Evolutionary conservation across 2,113 vertebrate genomes (phyloP).

Genomic region (Andinoacara biseriatus): DNA sequence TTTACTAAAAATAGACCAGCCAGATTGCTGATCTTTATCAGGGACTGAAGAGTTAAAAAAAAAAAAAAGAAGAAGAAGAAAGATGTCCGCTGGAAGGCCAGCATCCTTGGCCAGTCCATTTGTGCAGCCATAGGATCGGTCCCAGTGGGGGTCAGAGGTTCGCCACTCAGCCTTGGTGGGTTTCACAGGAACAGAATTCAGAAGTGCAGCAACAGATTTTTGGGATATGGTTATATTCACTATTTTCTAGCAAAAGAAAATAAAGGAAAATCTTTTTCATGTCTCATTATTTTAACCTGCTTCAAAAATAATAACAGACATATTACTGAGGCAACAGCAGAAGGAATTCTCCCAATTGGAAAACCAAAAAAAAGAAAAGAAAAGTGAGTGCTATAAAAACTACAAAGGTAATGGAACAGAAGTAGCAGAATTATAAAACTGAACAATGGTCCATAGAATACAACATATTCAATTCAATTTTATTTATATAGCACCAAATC

Average conservation of each 20-base stretch:
- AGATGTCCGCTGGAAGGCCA: conserved; percentile 24
- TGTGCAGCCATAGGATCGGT: conserved; percentile 11
- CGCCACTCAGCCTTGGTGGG: conserved; percentile 19
- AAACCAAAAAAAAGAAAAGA: too few relatives aligned
- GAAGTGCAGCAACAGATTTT: neutral
- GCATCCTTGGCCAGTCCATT: conserved; percentile 36
- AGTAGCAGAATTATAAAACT: neutral
- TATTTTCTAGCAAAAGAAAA: neutral
- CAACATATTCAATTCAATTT: neutral
- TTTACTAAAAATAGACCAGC: conserved; percentile 66
- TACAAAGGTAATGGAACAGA: neutral
- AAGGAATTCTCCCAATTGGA: neutral
- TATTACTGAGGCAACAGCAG: neutral
- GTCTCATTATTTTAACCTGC: neutral
- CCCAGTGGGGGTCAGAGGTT: neutral
- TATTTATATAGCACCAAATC: too few relatives aligned
- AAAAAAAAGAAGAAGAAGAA: neutral
- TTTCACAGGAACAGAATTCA: conserved; percentile 15
- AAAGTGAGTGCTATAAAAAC: neutral
- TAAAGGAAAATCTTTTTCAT: neutral
- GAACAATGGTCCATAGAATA: neutral
- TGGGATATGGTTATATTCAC: neutral
- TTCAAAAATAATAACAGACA: neutral
- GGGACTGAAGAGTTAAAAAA: conserved; percentile 32
- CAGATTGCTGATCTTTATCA: conserved; percentile 69